A percentile compares a stretch with the other conserved stretches of the same genome.
Evolutionary conservation across 2,113 vertebrate genomes (phyloP).

Genomic region (Actenoides hombroni): DNA sequence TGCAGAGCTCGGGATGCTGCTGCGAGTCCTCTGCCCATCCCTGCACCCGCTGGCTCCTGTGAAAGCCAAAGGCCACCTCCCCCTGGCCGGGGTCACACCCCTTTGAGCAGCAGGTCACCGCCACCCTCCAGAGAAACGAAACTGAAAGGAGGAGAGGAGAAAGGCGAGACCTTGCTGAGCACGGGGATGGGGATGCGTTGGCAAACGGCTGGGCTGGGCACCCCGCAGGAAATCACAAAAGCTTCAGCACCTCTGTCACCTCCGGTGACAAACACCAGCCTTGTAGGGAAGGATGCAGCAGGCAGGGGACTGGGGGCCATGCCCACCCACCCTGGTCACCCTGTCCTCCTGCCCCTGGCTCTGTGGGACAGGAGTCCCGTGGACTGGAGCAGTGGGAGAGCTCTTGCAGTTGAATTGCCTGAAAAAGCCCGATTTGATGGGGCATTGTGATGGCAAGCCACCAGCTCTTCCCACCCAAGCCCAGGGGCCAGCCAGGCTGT

Average conservation of each 20-base stretch:
- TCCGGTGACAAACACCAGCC: accelerated
- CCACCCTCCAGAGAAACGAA: accelerated
- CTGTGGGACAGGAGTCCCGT: not conserved
- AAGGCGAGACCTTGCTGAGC: not conserved
- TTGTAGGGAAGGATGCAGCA: not conserved
- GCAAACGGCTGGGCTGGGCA: not conserved
- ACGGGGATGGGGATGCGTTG: accelerated
- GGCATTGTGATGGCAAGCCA: not conserved
- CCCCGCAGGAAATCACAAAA: not conserved
- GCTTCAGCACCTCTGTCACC: not conserved
- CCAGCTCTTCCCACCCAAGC: not conserved
- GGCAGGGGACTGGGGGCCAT: accelerated
- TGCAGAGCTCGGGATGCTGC: not conserved
- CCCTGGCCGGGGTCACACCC: accelerated
- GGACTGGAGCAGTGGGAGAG: not conserved
- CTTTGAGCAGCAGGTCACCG: not conserved
- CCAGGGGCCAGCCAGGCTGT: not conserved
- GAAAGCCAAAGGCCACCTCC: not conserved
- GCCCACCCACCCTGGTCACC: not conserved
- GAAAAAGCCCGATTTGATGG: not conserved
- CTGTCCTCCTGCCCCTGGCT: not conserved
- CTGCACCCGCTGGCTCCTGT: accelerated
- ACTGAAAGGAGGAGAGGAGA: not conserved
- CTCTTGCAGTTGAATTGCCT: not conserved
- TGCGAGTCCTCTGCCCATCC: accelerated